Percentiles rank a stretch among this genome's conserved stretches.
Evolutionary conservation across 2,888 invertebrate genomes (phyloP).

Genomic region (Vannuccia rotundouncinata): DNA sequence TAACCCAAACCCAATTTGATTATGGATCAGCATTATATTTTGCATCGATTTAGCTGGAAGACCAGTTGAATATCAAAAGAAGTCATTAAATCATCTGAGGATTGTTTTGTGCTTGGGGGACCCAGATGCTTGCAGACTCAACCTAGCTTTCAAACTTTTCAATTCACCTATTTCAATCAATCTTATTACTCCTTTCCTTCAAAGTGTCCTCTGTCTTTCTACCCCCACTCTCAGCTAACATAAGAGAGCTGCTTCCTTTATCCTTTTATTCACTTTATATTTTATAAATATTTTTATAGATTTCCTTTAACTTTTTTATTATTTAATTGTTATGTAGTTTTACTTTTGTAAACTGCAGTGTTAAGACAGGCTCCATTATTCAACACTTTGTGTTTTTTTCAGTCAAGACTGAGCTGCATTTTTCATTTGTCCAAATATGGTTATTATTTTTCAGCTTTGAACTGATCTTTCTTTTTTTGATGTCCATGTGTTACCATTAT

Average conservation of each 20-base stretch:
- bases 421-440: neutral
- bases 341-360: too few species aligned
- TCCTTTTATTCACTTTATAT: too few species aligned
- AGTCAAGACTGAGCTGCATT: neutral
- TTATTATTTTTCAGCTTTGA: neutral
- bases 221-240: neutral
- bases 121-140: neutral
- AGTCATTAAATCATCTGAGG: neutral
- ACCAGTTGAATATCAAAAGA: neutral
- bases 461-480: conserved; percentile 15
- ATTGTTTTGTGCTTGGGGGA: neutral
- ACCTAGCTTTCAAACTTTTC: neutral
- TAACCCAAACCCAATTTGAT: neutral
- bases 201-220: neutral
- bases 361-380: conserved; percentile 13
- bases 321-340: too few species aligned
- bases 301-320: too few species aligned
- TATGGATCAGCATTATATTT: neutral
- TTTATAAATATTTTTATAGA: too few species aligned
- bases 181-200: neutral
- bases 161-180: neutral
- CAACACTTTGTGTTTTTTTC: conserved; percentile 16
- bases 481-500: conserved; percentile 2
- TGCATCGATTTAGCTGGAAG: neutral
- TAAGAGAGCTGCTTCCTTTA: too few species aligned